Evolutionary conservation across 1,140 invertebrate genomes (phyloP), one percentile per base, ranked within the genome.

Genomic region (Thrips palmi): DNA sequence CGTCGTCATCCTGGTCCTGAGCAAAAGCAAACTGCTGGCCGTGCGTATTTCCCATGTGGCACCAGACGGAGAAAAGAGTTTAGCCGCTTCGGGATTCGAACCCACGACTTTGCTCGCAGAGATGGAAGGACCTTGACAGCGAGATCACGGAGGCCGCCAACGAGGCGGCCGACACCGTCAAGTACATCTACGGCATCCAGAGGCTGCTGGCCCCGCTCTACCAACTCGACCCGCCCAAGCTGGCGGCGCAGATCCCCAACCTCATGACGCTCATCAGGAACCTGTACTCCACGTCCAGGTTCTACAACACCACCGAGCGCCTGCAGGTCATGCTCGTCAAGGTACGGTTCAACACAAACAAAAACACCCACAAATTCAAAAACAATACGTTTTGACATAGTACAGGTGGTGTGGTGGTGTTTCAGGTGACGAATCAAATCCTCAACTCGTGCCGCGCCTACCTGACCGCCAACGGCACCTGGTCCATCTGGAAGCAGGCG

Each of bases 151-250:
- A 74, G 39, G 68, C 72, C 40, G 67, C 74, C 44, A 84, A 87
- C 52, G 78, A 89, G 58, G 75, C 84, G 1, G 73, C 72, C 49
- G 84, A 91, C 56, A 92, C 89, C 56, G 76, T 89, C 0, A 81
- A 79, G 48, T 91, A 85, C 58, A 66, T 93, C 35, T 82, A 84
- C 48, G 75, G 79, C 28, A 60, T 92, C 42, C 80, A 88, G 51
- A 79, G 79, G 55, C 88, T 81, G 55, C 86, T 77, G 51, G 70
- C 81, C 48, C 81, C 83, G 0, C 61, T 93, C 12, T 86, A 88
- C 50, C 70, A 77, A 50, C 71, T 74, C 43, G 66, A 74, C 48
- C 75, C 78, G 22, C 62, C 69, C 5, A 64, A 70, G 46, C 77
- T 84, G 53, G 65, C 70, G 10, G 64, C 70, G 43, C 70, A 70